These are phyloP conservation scores for Tipula lateralis DNA, from an alignment of 2,888 invertebrate species.

Conservation along the genomic window DNA sequence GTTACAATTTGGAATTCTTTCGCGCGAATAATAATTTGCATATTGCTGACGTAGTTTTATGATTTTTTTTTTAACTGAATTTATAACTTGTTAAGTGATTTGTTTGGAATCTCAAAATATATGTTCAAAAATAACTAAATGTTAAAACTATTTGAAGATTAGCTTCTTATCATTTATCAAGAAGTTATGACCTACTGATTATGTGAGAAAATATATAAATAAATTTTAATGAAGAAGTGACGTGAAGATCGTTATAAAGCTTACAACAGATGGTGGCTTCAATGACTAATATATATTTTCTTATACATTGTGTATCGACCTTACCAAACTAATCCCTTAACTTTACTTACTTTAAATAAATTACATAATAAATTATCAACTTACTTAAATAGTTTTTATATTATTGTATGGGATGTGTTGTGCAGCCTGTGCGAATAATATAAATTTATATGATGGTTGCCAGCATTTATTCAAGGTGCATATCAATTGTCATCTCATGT, in stretches of 20 bases:
- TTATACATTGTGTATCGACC: background rate
- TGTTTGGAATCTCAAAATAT: background rate
- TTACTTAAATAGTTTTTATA: background rate
- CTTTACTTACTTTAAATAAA: background rate
- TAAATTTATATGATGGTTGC: background rate
- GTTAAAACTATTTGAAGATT: background rate
- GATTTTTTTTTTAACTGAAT: background rate
- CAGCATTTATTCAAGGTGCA: background rate
- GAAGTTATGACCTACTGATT: background rate
- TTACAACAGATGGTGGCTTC: background rate
- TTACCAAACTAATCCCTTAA: background rate
- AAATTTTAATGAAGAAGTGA: background rate
- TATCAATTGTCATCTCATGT: constrained; percentile 7
- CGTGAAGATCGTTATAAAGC: background rate
- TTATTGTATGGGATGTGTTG: background rate
- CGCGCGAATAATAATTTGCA: constrained; percentile 6
- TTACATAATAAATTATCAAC: background rate
- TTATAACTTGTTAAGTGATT: background rate
- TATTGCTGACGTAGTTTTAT: background rate
- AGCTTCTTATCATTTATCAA: background rate
- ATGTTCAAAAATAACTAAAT: background rate
- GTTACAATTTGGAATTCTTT: background rate
- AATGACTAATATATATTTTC: background rate
- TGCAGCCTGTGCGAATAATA: background rate
- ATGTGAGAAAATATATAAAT: background rate